Evolutionary conservation across 2,797 vertebrate genomes (phyloP).

Genomic region (Lagorchestes hirsutus): DNA sequence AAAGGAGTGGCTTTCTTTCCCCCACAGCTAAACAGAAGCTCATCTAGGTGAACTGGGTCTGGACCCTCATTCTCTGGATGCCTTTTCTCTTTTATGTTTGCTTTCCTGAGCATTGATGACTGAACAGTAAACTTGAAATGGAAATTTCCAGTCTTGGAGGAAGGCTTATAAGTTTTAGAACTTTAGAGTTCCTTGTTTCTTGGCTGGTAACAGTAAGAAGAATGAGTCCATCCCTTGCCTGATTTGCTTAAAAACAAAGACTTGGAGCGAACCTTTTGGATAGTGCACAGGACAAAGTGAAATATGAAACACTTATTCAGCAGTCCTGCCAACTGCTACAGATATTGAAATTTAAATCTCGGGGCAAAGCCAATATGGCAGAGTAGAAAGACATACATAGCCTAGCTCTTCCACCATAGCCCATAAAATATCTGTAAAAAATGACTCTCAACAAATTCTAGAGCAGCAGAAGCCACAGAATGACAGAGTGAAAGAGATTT

Average conservation of each 20-base stretch:
- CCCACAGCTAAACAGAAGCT: background rate
- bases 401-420: no score
- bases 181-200: background rate
- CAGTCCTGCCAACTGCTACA: background rate
- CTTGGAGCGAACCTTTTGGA: background rate
- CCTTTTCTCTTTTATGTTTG: background rate
- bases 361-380: no score
- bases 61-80: background rate
- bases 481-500: no score
- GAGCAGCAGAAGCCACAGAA: no score
- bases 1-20: background rate
- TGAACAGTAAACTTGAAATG: background rate
- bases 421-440: no score
- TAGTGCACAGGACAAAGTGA: background rate
- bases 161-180: background rate
- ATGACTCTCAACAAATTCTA: no score
- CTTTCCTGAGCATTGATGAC: background rate
- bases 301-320: background rate
- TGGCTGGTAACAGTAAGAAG: background rate
- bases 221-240: background rate
- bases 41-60: background rate
- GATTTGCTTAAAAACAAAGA: background rate
- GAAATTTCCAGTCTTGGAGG: background rate
- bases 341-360: background rate
- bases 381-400: no score